A percentile compares a stretch with the other conserved stretches of the same genome.
These are phyloP conservation scores for Progne subis DNA, from an alignment of 2,113 vertebrate genomes.

Conservation along the genomic window DNA sequence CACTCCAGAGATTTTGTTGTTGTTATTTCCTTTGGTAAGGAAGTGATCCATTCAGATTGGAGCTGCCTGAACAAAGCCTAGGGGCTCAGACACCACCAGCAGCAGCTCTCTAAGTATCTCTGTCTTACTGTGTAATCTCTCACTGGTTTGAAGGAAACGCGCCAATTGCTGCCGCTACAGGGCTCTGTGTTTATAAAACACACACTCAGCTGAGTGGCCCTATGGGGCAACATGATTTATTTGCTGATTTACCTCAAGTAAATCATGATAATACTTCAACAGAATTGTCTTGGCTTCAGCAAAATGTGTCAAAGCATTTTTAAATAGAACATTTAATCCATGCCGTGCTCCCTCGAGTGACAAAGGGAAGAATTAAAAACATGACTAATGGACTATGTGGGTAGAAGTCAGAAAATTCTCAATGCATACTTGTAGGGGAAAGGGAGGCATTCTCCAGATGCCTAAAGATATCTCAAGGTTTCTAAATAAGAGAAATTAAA, in stretches of 20 bases:
- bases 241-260: conserved; percentile 47
- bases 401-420: neutral
- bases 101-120: conserved; percentile 33
- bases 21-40: neutral
- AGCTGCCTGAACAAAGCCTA: conserved; percentile 58
- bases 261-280: conserved; percentile 42
- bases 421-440: neutral
- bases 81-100: conserved; percentile 46
- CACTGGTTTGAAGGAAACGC: neutral
- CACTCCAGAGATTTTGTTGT: conserved; percentile 34
- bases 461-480: neutral
- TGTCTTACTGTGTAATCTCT: conserved; percentile 28
- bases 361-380: neutral
- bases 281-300: conserved; percentile 17
- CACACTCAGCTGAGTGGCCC: conserved; percentile 4
- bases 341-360: fast-evolving
- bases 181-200: conserved; percentile 4
- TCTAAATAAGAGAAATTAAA: neutral
- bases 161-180: neutral
- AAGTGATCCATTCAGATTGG: conserved; percentile 39
- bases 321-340: neutral
- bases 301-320: conserved; percentile 25
- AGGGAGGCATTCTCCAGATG: neutral
- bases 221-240: conserved; percentile 36
- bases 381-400: neutral